phyloP scores from a whole-genome alignment of 1,140 invertebrate genomes.

The Orussus abietinus region DNA sequence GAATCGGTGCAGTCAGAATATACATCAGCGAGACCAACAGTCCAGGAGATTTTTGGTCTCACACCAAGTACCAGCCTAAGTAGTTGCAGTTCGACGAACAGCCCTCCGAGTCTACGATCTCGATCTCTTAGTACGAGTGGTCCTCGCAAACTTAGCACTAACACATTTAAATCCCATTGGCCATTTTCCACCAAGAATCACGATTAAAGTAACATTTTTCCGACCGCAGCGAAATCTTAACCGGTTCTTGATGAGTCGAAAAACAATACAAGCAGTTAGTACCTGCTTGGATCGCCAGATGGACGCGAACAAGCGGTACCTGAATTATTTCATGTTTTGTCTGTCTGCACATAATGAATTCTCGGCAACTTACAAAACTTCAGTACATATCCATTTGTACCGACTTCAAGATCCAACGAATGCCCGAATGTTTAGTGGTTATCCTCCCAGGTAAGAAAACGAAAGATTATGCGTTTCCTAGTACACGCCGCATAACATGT shows the following conservation, averaged over 20 bases:
- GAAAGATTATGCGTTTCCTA: no score
- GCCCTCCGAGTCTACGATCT: slow-evolving; percentile 49
- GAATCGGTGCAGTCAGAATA: slow-evolving; percentile 46
- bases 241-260: slow-evolving; percentile 12
- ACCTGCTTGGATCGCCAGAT: no score
- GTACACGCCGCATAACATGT: no score
- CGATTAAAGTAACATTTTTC: slow-evolving; percentile 24
- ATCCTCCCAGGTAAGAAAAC: no score
- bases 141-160: slow-evolving; percentile 37
- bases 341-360: neutral
- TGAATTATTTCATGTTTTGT: no score
- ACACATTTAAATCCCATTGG: slow-evolving; percentile 44
- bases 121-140: slow-evolving; percentile 46
- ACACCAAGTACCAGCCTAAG: slow-evolving; percentile 51
- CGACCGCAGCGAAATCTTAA: slow-evolving; percentile 2
- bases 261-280: no score
- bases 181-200: slow-evolving; percentile 47
- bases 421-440: slow-evolving; percentile 3
- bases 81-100: slow-evolving; percentile 48
- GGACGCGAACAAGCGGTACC: slow-evolving; percentile 4
- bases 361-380: neutral
- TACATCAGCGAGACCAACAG: slow-evolving; percentile 39
- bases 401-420: neutral
- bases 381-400: neutral
- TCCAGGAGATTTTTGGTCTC: slow-evolving; percentile 53